A percentile compares a stretch with the other conserved stretches of the same genome.
phyloP scores from a whole-genome alignment of 2,888 invertebrate species.

The Flexamia atlantica region DNA sequence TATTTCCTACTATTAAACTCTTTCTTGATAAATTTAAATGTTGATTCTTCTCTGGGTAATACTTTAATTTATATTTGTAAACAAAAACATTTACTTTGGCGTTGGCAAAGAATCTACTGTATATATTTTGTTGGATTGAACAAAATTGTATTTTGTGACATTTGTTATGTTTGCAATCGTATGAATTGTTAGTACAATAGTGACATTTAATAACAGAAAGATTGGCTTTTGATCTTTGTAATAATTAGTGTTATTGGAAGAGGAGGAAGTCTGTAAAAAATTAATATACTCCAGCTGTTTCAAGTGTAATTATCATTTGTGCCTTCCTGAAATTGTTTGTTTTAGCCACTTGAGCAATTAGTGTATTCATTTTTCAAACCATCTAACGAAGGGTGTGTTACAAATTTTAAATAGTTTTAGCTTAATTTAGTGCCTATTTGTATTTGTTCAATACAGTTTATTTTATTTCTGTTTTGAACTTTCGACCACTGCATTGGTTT shows the following conservation, averaged over 20 bases:
- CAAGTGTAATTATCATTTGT: constrained; percentile 40
- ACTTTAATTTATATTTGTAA: too few species aligned
- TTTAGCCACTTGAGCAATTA: constrained; percentile 10
- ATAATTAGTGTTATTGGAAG: constrained; percentile 2
- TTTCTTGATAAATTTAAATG: too few species aligned
- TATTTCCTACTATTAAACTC: too few species aligned
- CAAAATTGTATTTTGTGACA: too few species aligned
- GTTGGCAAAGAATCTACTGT: too few species aligned
- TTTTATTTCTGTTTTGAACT: neutral
- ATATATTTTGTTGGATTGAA: too few species aligned
- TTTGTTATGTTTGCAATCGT: neutral
- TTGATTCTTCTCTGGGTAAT: too few species aligned
- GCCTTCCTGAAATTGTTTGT: constrained; percentile 4
- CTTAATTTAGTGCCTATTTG: neutral
- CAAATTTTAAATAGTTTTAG: neutral
- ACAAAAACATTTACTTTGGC: too few species aligned
- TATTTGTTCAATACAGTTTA: neutral
- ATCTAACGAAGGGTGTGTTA: neutral
- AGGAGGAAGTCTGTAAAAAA: neutral
- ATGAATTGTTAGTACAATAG: neutral
- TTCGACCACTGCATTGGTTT: neutral
- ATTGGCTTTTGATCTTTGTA: neutral
- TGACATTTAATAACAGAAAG: neutral
- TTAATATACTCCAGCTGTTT: neutral
- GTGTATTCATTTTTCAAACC: constrained; percentile 1